These are phyloP conservation scores for Scaptomyza caliginosa DNA, from an alignment of 2,888 invertebrate species.

Conservation along the genomic window DNA sequence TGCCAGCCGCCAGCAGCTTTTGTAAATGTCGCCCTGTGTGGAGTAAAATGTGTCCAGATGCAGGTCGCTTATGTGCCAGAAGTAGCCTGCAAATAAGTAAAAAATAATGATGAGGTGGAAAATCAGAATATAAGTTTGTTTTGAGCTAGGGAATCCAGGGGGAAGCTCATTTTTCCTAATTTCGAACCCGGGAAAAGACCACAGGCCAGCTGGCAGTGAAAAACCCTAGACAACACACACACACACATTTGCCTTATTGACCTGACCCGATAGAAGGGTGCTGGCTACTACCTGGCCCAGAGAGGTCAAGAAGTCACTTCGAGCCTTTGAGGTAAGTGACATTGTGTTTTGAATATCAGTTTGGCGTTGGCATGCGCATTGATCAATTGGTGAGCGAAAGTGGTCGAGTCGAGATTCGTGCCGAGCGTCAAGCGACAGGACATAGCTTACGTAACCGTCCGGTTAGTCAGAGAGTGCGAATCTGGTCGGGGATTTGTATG, in stretches of 20 bases:
- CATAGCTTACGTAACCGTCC: slow-evolving; percentile 18
- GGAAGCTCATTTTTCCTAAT: slow-evolving; percentile 12
- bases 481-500: slow-evolving; percentile 18
- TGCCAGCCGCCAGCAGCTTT: slow-evolving; percentile 61
- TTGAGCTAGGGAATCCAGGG: slow-evolving; percentile 16
- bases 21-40: slow-evolving; percentile 87
- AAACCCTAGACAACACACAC: slow-evolving; percentile 8
- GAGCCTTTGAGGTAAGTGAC: slow-evolving; percentile 38
- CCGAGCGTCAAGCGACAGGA: slow-evolving; percentile 16
- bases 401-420: slow-evolving; percentile 17
- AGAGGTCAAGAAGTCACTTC: slow-evolving; percentile 45
- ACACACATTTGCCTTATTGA: slow-evolving; percentile 10
- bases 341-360: slow-evolving; percentile 44
- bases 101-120: neutral
- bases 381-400: slow-evolving; percentile 33
- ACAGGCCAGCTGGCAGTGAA: slow-evolving; percentile 26
- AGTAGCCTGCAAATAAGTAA: slow-evolving; percentile 91
- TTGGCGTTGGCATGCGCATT: slow-evolving; percentile 65
- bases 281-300: slow-evolving; percentile 6
- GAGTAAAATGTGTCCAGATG: slow-evolving; percentile 95
- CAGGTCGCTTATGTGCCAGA: slow-evolving; percentile 97
- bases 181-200: slow-evolving; percentile 31
- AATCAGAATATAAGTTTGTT: neutral
- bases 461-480: slow-evolving; percentile 21
- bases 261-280: slow-evolving; percentile 7